These are phyloP conservation scores for Heterodera carotae DNA, from an alignment of 1,140 invertebrate genomes.

Conservation along the genomic window DNA sequence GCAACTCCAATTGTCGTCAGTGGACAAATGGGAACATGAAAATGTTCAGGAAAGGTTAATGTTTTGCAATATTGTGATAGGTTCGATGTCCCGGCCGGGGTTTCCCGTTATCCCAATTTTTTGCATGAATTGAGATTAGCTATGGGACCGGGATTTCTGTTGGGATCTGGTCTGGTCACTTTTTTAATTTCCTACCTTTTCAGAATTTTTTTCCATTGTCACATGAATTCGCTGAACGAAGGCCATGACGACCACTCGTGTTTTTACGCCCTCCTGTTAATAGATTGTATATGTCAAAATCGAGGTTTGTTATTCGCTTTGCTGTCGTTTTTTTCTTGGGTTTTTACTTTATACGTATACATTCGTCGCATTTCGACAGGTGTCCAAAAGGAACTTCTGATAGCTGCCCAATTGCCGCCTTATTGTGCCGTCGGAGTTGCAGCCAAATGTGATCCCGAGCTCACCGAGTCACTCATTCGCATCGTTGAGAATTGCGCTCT, in stretches of 20 bases:
- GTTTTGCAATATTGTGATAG: too few relatives aligned
- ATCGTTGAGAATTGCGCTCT: constrained; percentile 51
- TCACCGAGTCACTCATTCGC: constrained; percentile 40
- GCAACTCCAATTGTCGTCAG: constrained; percentile 6
- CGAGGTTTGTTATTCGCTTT: constrained; percentile 74
- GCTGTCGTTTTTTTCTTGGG: not conserved
- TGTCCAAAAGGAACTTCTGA: constrained; percentile 43
- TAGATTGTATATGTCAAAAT: constrained; percentile 91
- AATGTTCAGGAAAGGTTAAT: constrained; percentile 40
- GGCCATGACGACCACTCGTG: constrained; percentile 90
- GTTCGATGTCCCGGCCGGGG: too few relatives aligned
- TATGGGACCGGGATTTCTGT: too few relatives aligned
- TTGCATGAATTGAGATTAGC: too few relatives aligned
- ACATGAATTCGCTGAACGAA: constrained; percentile 72
- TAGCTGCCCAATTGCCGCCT: constrained; percentile 56
- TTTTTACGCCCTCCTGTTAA: constrained; percentile 84
- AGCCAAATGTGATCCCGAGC: constrained; percentile 50
- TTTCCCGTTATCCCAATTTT: too few relatives aligned
- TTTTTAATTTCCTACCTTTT: constrained; percentile 56
- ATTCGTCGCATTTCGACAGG: constrained; percentile 41
- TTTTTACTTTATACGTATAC: constrained; percentile 27
- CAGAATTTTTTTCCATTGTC: constrained; percentile 71
- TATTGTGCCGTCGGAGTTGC: constrained; percentile 45
- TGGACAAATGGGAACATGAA: constrained; percentile 28
- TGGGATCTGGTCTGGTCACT: constrained; percentile 53